These are phyloP conservation scores for Xiphorhynchus erythropygius DNA, from an alignment of 2,797 vertebrate genomes.

Conservation along the genomic window DNA sequence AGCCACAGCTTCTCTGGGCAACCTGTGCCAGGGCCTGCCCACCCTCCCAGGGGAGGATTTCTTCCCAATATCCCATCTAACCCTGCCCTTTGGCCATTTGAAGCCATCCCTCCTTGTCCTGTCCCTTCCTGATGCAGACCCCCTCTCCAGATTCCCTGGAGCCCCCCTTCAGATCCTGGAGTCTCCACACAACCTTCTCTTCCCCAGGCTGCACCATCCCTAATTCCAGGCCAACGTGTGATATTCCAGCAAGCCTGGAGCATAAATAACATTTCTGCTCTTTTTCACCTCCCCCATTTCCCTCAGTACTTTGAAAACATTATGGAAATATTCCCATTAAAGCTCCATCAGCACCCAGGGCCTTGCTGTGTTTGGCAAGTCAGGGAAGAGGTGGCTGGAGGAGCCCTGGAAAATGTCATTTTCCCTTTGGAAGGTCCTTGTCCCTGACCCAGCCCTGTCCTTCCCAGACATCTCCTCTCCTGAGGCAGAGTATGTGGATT, in stretches of 20 bases:
- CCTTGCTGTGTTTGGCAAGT: not conserved
- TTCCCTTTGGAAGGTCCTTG: not conserved
- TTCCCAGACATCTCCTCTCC: constrained; percentile 77
- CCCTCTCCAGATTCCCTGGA: not conserved
- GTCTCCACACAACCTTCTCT: not conserved
- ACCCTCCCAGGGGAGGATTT: not conserved
- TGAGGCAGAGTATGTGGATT: constrained; percentile 79
- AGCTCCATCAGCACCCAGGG: not conserved
- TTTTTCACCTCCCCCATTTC: accelerated
- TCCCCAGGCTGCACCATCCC: not conserved
- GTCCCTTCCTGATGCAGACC: accelerated
- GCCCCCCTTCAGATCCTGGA: not conserved
- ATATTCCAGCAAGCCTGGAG: not conserved
- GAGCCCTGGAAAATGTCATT: not conserved
- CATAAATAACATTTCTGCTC: not conserved
- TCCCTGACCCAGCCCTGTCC: not conserved
- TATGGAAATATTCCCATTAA: not conserved
- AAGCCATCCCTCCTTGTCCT: not conserved
- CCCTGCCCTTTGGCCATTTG: not conserved
- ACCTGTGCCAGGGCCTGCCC: accelerated
- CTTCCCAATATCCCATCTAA: accelerated
- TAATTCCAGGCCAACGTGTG: not conserved
- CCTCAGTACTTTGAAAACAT: not conserved
- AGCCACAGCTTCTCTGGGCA: not conserved
- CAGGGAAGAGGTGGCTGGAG: not conserved